Evolutionary conservation across 2,113 vertebrate species (phyloP), one percentile per base, ranked within the genome.

Genomic region (Pseudolaguvia tuberculata): DNA sequence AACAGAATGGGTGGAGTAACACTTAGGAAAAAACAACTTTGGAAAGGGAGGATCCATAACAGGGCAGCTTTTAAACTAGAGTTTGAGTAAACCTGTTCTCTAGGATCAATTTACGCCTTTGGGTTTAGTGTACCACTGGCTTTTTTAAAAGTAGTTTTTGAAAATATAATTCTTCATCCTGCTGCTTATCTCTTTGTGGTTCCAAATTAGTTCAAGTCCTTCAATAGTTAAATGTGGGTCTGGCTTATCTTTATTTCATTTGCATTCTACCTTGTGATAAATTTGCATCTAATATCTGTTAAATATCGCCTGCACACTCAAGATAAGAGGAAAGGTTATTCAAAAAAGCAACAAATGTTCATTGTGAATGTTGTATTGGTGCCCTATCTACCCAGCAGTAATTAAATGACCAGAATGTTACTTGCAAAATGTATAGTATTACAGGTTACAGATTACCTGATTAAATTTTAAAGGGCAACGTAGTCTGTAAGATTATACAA

Each of bases 1-100:
- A 73, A 56, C 42, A 58, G 48, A 65, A 57, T 50, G 71, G 71
- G 50, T 77, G 69, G 56, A 73, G 48, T 62, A 69, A 66, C 53
- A 27, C 14, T 27, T 9, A 11, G 25, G 67, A 50, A 65, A 68
- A 62, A 58, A 72, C 21, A 3, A 53, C 67, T 9, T 51, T 15
- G 23, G 31, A 3, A 47, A 25, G 56, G 55, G 42, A 55, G 66
- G 59, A 57, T 42, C n/a, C 5, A 59, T 47, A 71, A 39, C 13
- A 42, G 39, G 8, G 21, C 20, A 21, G 72, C 12, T 7, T n/a
- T 61, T 75, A 71, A 81, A 67, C 17, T 65, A 57, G 27, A 39
- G 17, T 14, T 70, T 72, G 29, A 72, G n/a, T 73, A 27, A 21
- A 58, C 29, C 50, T 27, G 27, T 56, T 68, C 27, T 31, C 23